These are phyloP conservation scores for Sympetrum striolatum DNA, from an alignment of 2,888 invertebrate genomes.

Conservation along the genomic window DNA sequence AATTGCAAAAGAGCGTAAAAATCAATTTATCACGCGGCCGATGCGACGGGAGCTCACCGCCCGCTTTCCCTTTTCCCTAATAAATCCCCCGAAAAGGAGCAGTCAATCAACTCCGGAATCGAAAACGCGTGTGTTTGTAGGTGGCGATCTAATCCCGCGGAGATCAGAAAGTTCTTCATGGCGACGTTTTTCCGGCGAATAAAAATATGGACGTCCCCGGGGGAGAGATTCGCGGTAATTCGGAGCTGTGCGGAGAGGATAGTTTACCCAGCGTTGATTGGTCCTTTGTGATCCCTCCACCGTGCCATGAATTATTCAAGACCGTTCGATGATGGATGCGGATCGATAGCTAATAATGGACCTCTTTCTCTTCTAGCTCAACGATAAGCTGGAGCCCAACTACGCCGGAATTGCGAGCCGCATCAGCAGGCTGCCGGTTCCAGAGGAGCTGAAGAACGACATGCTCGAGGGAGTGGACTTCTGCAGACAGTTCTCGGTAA, in stretches of 20 bases:
- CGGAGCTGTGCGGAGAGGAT: neutral
- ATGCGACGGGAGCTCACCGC: no score
- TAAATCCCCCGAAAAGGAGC: neutral
- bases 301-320: neutral
- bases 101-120: neutral
- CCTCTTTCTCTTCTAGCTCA: conserved; percentile 57
- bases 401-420: conserved; percentile 69
- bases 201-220: neutral
- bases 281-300: neutral
- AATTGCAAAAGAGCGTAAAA: no score
- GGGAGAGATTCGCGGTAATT: neutral
- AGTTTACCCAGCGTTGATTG: neutral
- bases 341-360: neutral
- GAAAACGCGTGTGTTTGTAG: neutral
- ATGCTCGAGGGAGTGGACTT: conserved; percentile 72
- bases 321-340: neutral
- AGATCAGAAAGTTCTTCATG: neutral
- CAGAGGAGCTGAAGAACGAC: conserved; percentile 68
- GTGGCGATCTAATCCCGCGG: neutral
- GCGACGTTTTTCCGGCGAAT: neutral
- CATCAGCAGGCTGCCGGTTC: conserved; percentile 68
- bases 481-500: conserved; percentile 74
- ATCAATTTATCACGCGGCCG: no score
- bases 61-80: neutral
- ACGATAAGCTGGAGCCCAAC: conserved; percentile 71